Percentiles rank a stretch among this genome's conserved stretches.
phyloP scores from a whole-genome alignment of 2,113 vertebrate species.

The Cinclus cinclus region DNA sequence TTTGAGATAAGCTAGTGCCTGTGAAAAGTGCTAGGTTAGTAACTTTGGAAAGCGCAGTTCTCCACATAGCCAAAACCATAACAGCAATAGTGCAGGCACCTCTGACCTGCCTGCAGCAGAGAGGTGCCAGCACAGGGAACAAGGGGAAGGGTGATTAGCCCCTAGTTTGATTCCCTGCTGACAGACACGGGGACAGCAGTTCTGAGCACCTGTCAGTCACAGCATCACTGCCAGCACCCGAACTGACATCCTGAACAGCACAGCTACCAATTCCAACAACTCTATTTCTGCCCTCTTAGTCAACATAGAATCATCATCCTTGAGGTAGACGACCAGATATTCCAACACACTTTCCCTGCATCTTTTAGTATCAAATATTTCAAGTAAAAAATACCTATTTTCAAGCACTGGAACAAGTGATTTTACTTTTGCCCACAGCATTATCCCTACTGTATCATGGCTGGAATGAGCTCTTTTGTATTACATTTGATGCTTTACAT shows the following conservation, averaged over 20 bases:
- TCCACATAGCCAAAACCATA: not conserved
- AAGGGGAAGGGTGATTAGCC: not conserved
- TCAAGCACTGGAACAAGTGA: slow-evolving; percentile 22
- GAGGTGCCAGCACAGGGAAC: not conserved
- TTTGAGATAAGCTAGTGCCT: not conserved
- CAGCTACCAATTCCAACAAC: not conserved
- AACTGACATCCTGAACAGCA: not conserved
- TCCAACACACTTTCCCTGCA: slow-evolving; percentile 25
- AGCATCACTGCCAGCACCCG: not conserved
- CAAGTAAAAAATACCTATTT: slow-evolving; percentile 31
- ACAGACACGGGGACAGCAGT: not conserved
- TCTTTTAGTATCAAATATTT: slow-evolving; percentile 34
- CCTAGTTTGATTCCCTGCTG: not conserved
- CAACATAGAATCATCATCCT: slow-evolving; percentile 1
- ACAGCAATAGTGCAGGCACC: not conserved
- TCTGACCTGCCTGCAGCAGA: not conserved
- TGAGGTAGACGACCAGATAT: slow-evolving; percentile 55
- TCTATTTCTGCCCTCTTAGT: not conserved
- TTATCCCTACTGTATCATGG: not conserved
- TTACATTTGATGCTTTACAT: slow-evolving; percentile 10
- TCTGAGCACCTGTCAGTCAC: not conserved
- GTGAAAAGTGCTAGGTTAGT: not conserved
- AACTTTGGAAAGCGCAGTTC: slow-evolving; percentile 20
- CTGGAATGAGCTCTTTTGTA: slow-evolving; percentile 20
- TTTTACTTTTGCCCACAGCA: not conserved